These are phyloP conservation scores for Steinernema carpocapsae DNA, from an alignment of 2,888 invertebrate genomes.

Conservation along the genomic window DNA sequence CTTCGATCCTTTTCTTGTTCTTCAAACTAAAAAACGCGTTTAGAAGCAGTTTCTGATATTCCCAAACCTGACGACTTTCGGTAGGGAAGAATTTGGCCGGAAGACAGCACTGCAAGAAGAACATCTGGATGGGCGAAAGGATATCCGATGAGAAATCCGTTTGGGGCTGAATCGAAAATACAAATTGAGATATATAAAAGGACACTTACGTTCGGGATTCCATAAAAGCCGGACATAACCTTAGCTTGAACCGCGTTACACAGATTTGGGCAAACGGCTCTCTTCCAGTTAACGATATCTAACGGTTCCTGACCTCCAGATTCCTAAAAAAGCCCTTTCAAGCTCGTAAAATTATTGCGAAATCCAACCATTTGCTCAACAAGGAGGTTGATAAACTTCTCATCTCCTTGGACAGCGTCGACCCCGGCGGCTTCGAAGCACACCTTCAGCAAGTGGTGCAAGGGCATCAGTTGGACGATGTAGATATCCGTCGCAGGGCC, in stretches of 20 bases:
- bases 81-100: conserved; percentile 55
- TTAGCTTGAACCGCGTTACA: conserved; percentile 42
- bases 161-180: not conserved
- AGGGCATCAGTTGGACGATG: conserved; percentile 48
- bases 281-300: conserved; percentile 41
- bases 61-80: conserved; percentile 41
- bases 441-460: conserved; percentile 52
- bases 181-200: not conserved
- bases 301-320: conserved; percentile 31
- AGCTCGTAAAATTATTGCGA: too few species aligned
- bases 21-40: not conserved
- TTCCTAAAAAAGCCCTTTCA: not conserved
- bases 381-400: conserved; percentile 47
- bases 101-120: conserved; percentile 53
- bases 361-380: conserved; percentile 47
- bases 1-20: not conserved
- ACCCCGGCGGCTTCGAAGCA: conserved; percentile 55
- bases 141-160: conserved; percentile 50
- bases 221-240: conserved; percentile 32
- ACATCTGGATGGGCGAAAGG: conserved; percentile 60
- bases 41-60: conserved; percentile 7
- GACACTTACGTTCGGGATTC: conserved; percentile 18
- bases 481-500: conserved; percentile 36
- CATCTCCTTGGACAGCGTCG: conserved; percentile 46
- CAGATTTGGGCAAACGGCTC: conserved; percentile 43